Base-by-base conservation (phyloP, 2,888 invertebrate genomes). In the Caenorhabditis imperialis region DNA sequence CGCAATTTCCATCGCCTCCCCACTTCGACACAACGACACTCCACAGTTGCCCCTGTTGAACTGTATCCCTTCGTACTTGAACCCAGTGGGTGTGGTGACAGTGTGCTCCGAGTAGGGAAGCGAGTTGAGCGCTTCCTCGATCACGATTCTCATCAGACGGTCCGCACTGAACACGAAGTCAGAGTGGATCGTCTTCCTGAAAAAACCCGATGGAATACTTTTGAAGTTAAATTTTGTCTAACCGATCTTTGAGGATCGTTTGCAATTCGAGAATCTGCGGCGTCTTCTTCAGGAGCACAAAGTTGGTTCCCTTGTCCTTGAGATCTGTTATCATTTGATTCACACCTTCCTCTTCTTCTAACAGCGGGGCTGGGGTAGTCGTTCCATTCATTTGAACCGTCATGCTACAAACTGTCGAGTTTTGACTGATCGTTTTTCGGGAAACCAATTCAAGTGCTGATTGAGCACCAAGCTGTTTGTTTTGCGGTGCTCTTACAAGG, bases 131-230 rank as follows among this genome's bases (percentile, higher is more conserved):
- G 97, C 97, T 40, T 98, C 98, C 88, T 99, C 99, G 75, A 99
- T 96, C 0, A 99, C 96, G 37, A 99, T 91, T 3, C 99, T 92
- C 87, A 99, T 99, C 89, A 99, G 90, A 78, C 99, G 92, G 89
- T 99, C 99, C 0, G 98, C 98, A 89, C 95, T 97, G 90, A 99
- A 99, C 89, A 98, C 96, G 89, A 99, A 99, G 89, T 99, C 98
- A 90, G 94, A 95, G 82, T 96, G 91, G 2, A 93, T 91, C 23
- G 96, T 97, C 84, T 93, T 94, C 89, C 97, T 98, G 88, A 79
- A 89, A 91, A 16, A 37, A 22, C 12, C 7, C 6, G 14, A 40
- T 14, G n/a, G 18, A 22, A 33, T 20, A 44, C 3, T 37, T 16
- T 18, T 25, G 35, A 14, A 37, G 12, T 7, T 7, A 30, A 30